Base-by-base conservation (phyloP, 2,113 vertebrate genomes). In the Corydoras sp. region DNA sequence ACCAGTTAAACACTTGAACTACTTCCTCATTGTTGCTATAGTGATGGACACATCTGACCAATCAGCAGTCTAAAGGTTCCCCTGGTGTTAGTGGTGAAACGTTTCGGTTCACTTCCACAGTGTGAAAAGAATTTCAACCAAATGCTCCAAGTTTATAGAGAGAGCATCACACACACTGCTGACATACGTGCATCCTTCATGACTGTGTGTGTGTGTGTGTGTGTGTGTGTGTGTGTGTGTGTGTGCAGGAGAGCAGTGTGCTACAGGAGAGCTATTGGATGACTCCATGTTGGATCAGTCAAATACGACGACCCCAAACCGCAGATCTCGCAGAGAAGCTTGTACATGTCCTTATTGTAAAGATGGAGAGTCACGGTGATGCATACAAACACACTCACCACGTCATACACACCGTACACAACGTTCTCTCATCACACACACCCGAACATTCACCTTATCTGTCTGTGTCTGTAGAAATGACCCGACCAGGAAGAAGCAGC, bases 301-400 rank as follows among this genome's bases (percentile, higher is more conserved):
- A 3, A 90, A 93, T 0, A 92, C 94, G 11, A 24, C 18, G 18
- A 88, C 92, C 51, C 90, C 93, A 79, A 92, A 89, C 13, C 84
- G 95, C 56, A 91, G 95, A 50, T 92, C 91, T 0, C 90, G 95
- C 14, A 81, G 96, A 71, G 96, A 97, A 81, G 95, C 96, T 1
- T 98, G 96, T 51, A 98, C 95, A 63, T 98, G 96, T 65, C 95
- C 95, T n/a, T 95, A 93, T 80, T 98, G 96, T 90, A 98, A 98
- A 77, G 95, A 98, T 30, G 93, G 92, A 49, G 95, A 98, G 80
- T 92, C 92, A 67, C 93, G 95, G 95, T 98, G 80, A 35, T 5
- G 2, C 18, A 30, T 24, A 51, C 18, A 10, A 5, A 12, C 30
- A 55, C 49, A 29, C 53, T 15, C 29, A 35, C 5, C 13, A 5